Evolutionary conservation across 1,140 invertebrate species (phyloP).

Genomic region (Chionoecetes opilio): DNA sequence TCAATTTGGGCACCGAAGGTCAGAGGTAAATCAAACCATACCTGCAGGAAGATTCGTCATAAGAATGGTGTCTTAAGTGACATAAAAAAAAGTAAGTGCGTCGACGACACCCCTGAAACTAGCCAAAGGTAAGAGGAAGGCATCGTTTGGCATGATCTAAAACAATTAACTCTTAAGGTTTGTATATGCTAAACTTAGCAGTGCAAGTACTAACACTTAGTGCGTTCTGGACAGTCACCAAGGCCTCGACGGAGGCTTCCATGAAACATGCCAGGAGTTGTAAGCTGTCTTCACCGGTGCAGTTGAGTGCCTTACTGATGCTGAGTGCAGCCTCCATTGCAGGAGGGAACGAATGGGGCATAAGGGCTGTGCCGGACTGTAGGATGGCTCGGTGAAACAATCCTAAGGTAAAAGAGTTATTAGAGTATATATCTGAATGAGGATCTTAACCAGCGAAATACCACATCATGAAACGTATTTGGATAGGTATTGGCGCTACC

Average conservation of each 20-base stretch:
- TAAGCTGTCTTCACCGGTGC: neutral
- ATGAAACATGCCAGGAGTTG: slow-evolving; percentile 39
- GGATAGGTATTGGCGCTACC: neutral
- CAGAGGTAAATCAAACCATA: neutral
- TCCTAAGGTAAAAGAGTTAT: neutral
- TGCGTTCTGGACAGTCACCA: neutral
- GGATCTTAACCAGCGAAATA: neutral
- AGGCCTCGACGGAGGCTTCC: neutral
- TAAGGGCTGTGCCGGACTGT: slow-evolving; percentile 46
- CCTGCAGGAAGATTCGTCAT: neutral
- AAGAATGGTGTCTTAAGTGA: too few relatives aligned
- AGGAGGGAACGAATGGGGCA: neutral
- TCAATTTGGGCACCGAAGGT: neutral
- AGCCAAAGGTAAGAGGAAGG: too few relatives aligned
- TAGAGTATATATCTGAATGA: too few relatives aligned
- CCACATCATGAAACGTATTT: neutral
- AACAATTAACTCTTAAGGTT: too few relatives aligned
- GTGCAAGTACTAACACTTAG: neutral
- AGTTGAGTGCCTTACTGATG: slow-evolving; percentile 30
- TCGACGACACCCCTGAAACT: too few relatives aligned
- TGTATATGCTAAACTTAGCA: too few relatives aligned
- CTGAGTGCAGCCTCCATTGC: neutral
- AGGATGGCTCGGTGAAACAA: slow-evolving; percentile 50
- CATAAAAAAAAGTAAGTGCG: too few relatives aligned
- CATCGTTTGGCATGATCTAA: too few relatives aligned